Base-by-base conservation (phyloP, 2,113 vertebrate species). In the Datnioides undecimradiatus region DNA sequence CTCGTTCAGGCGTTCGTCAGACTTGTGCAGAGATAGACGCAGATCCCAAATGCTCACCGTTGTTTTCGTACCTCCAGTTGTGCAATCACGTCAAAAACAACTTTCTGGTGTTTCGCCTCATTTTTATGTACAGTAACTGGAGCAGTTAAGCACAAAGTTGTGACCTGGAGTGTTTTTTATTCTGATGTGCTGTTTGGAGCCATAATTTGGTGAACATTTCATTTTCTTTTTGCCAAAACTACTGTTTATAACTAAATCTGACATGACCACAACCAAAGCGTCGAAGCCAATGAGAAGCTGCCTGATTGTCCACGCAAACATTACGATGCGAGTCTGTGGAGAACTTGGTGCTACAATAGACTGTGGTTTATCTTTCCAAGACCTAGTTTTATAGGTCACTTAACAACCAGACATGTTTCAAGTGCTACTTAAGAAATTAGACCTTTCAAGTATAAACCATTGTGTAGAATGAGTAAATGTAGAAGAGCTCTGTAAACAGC, bases 1-100 rank as follows among this genome's bases (percentile, higher is more conserved):
- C 95, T 99, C 0, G 97, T 99, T 19, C 98, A 99, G 91, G 97
- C 97, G 34, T 99, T 99, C 0, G 96, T 98, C 59, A 91, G 96
- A 66, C 97, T 98, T 0, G 95, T 99, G 82, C 98, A 99, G 83
- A 95, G 97, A 96, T 99, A 97, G 33, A 36, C 8, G 45, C 36
- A 5, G 7, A 31, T 29, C n/a, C 45, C 31, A 41, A 27, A 66
- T 11, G 8, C 33, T 8, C 1, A 3, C 12, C 27, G 10, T 27
- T 29, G 23, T 49, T 2, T 66, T 33, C 73, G 31, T 60, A 51
- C 57, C 23, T 64, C 27, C 38, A 27, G 59, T 45, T 21, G 46
- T 33, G 25, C 31, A 23, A 23, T 7, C 36, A 7, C 17, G 33
- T 33, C 10, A 72, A 13, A 21, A 31, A 6, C 10, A 41, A 29